A percentile compares a stretch with the other conserved stretches of the same genome.
These are phyloP conservation scores for Lynx canadensis DNA, from an alignment of 2,113 vertebrate species.

Conservation along the genomic window DNA sequence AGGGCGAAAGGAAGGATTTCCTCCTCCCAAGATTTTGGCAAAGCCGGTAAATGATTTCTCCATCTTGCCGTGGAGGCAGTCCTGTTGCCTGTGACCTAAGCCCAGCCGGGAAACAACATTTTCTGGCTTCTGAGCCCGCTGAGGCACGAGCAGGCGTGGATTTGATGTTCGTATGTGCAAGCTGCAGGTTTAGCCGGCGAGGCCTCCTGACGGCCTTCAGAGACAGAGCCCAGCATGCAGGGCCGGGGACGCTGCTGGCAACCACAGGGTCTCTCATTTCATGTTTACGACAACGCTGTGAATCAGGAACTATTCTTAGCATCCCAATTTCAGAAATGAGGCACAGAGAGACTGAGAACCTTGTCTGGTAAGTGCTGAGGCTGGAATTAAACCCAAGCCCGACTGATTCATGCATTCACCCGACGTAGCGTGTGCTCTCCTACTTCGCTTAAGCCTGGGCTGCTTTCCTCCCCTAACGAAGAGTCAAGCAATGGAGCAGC, in stretches of 20 bases:
- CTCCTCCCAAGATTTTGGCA: neutral
- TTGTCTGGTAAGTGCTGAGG: neutral
- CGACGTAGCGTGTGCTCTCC: accelerated
- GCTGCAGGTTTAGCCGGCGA: neutral
- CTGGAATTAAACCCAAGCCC: neutral
- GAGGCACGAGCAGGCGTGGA: neutral
- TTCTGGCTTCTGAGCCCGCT: slow-evolving; percentile 20
- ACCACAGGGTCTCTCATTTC: neutral
- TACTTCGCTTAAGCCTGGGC: neutral
- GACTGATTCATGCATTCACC: neutral
- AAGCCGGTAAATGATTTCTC: neutral
- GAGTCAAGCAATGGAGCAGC: neutral
- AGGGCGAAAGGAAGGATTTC: neutral
- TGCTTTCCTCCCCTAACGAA: neutral
- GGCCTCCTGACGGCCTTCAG: neutral
- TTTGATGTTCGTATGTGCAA: neutral
- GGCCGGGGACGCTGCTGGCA: neutral
- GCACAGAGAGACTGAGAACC: neutral
- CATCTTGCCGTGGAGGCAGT: neutral
- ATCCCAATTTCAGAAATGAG: neutral
- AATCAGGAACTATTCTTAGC: neutral
- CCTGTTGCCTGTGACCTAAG: neutral
- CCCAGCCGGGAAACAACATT: neutral
- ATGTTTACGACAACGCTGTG: neutral
- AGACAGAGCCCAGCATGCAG: neutral